Conservation (phyloP, 1,140 invertebrate species). For the Formica exsecta region DNA sequence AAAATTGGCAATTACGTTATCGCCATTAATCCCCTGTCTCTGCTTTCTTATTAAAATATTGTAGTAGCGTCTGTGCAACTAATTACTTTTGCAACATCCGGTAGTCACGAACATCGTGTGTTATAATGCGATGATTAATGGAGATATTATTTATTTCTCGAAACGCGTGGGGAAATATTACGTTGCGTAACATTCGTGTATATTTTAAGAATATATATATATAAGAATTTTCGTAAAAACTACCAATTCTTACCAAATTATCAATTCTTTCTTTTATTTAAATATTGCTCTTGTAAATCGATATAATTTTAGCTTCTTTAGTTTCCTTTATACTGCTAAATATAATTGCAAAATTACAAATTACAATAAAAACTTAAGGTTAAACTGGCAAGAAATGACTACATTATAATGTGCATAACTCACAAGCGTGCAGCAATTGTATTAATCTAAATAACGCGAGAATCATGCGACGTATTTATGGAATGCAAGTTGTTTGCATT, state of each 20-base stretch:
- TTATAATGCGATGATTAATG: constrained; percentile 60
- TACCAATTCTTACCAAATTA: too few relatives aligned
- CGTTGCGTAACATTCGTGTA: background rate
- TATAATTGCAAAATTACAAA: constrained; percentile 32
- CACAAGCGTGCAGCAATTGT: constrained; percentile 12
- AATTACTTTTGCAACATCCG: constrained; percentile 66
- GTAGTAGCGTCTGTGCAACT: constrained; percentile 58
- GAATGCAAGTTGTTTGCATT: constrained; percentile 42
- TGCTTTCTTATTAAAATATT: constrained; percentile 60
- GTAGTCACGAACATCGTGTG: constrained; percentile 45
- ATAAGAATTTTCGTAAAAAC: background rate
- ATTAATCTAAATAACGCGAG: constrained; percentile 38
- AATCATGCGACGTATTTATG: constrained; percentile 46
- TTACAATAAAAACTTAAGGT: constrained; percentile 35
- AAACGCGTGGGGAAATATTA: constrained; percentile 16
- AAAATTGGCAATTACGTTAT: constrained; percentile 71
- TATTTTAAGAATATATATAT: background rate
- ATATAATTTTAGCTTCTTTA: constrained; percentile 29
- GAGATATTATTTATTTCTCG: constrained; percentile 56
- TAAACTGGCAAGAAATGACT: constrained; percentile 37
- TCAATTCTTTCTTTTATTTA: background rate
- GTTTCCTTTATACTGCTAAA: background rate
- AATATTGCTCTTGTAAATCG: constrained; percentile 16
- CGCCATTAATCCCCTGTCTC: constrained; percentile 67
- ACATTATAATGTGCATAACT: constrained; percentile 34